Conservation (phyloP, 2,113 vertebrate species). For the Penelope pileata region DNA sequence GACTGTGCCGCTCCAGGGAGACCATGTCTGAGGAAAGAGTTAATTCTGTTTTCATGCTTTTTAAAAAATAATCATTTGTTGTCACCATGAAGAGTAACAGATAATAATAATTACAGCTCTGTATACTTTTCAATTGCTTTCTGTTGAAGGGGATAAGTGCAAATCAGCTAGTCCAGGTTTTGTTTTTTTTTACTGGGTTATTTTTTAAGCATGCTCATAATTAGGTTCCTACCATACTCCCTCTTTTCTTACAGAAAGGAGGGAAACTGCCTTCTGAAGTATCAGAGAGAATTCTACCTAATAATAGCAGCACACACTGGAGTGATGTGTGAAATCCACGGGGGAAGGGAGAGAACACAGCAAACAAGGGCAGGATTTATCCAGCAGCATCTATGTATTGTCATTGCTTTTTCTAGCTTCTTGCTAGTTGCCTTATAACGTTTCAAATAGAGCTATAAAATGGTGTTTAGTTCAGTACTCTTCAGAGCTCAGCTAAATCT, state of each 20-base stretch:
- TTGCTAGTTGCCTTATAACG: not conserved
- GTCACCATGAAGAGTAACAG: not conserved
- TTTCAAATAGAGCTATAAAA: slow-evolving; percentile 32
- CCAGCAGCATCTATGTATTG: not conserved
- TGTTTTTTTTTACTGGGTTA: not conserved
- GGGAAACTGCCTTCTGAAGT: slow-evolving; percentile 1
- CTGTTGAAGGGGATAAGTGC: slow-evolving; percentile 17
- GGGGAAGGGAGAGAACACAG: not conserved
- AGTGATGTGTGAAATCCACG: not conserved
- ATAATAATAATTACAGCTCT: slow-evolving; percentile 40
- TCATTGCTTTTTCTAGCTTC: not conserved
- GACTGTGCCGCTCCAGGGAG: not conserved
- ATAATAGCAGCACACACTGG: slow-evolving; percentile 3
- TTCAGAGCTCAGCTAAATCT: not conserved
- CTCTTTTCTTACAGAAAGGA: not conserved
- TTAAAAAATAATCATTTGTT: slow-evolving; percentile 45
- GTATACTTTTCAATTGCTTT: not conserved
- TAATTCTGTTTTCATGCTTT: slow-evolving; percentile 52
- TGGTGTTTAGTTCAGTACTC: not conserved
- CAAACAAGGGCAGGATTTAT: slow-evolving; percentile 9
- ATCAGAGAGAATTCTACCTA: slow-evolving; percentile 17
- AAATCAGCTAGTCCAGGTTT: slow-evolving; percentile 29
- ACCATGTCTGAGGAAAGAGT: not conserved
- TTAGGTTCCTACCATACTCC: slow-evolving; percentile 39
- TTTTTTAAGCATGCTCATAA: not conserved